Conservation (phyloP, 2,113 vertebrate genomes). For the Emydura subglobosa region DNA sequence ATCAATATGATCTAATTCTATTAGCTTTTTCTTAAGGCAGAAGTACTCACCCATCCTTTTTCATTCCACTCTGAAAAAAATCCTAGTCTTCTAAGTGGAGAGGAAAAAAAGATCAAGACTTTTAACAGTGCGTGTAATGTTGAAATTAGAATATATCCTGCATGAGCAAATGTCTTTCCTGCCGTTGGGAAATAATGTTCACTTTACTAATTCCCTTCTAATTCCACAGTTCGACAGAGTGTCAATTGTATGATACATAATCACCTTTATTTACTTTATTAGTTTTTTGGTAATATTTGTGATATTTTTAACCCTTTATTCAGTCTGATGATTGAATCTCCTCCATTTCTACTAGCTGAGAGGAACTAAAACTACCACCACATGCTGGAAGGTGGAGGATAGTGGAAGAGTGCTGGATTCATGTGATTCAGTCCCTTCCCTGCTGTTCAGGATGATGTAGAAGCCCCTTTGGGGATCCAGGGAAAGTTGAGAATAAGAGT, state of each 20-base stretch:
- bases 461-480: neutral
- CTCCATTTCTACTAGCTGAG: neutral
- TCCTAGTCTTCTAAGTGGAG: neutral
- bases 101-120: neutral
- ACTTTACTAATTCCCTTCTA: neutral
- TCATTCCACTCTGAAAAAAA: neutral
- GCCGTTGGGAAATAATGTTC: neutral
- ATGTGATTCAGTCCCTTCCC: neutral
- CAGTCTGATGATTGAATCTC: neutral
- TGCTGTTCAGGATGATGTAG: neutral
- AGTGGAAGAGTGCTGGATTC: conserved; percentile 7
- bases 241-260: neutral
- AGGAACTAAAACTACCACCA: conserved; percentile 58
- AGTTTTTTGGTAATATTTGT: neutral
- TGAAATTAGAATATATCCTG: neutral
- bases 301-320: neutral
- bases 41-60: neutral
- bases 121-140: neutral
- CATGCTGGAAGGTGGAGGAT: conserved; percentile 33
- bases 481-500: neutral
- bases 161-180: neutral
- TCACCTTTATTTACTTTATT: neutral
- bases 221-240: neutral
- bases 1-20: neutral
- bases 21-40: neutral